Conservation (phyloP, 1,140 invertebrate genomes). For the Bactericera cockerelli region DNA sequence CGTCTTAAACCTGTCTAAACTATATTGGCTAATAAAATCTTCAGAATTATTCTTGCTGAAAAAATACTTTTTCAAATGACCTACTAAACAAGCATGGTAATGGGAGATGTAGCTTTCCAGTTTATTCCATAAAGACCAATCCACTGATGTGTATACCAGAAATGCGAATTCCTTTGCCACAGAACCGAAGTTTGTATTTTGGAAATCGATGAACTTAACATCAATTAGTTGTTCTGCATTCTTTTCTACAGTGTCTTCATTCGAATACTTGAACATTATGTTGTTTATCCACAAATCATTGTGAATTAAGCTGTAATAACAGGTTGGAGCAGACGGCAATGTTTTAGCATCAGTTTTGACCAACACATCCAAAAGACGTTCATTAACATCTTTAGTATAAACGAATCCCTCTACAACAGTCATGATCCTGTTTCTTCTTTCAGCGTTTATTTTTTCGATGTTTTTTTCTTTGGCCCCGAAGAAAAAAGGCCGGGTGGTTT, state of each 20-base stretch:
- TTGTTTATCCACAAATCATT: constrained; percentile 4
- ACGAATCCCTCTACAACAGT: neutral
- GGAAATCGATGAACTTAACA: constrained; percentile 1
- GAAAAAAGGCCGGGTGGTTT: neutral
- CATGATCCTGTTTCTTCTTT: neutral
- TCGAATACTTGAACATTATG: neutral
- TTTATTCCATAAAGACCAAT: neutral
- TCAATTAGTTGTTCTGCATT: neutral
- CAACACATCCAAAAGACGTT: neutral
- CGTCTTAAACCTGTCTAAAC: neutral
- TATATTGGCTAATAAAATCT: neutral
- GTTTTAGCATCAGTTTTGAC: neutral
- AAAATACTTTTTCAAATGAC: neutral
- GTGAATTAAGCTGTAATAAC: neutral
- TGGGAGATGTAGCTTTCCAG: neutral
- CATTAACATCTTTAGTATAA: neutral
- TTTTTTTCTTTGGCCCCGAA: neutral
- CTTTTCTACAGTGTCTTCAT: neutral
- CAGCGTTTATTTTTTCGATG: neutral
- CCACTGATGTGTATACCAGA: neutral
- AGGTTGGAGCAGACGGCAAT: neutral
- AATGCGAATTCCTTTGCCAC: neutral
- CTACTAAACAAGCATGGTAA: neutral
- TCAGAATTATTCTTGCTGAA: neutral
- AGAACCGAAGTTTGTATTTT: neutral